Evolutionary conservation across 2,113 vertebrate genomes (phyloP).

Genomic region (Lepus europaeus): DNA sequence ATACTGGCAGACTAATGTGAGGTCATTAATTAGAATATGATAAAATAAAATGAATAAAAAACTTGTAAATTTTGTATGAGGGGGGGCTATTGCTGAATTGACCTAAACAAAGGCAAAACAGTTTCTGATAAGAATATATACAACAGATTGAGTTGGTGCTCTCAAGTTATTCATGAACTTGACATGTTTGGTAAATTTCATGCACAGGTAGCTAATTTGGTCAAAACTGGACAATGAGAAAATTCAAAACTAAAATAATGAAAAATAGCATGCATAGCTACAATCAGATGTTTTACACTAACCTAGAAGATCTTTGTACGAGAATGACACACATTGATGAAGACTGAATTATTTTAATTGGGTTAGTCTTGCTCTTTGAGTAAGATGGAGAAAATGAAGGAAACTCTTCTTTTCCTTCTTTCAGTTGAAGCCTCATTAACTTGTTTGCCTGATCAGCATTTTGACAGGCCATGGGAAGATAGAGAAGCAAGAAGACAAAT

Average conservation of each 20-base stretch:
- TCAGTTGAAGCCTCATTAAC: neutral
- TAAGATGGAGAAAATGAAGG: neutral
- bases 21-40: neutral
- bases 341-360: neutral
- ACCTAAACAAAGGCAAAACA: neutral
- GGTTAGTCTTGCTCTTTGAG: neutral
- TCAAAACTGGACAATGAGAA: neutral
- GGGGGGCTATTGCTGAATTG: neutral
- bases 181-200: neutral
- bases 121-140: neutral
- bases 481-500: neutral
- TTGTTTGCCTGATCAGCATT: neutral
- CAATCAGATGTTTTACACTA: neutral
- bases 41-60: neutral
- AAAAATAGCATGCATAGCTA: neutral
- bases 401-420: neutral
- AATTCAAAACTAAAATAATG: conserved; percentile 20
- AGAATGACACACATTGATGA: neutral
- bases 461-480: neutral
- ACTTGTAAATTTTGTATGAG: neutral
- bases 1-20: conserved; percentile 26
- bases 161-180: neutral
- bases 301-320: neutral
- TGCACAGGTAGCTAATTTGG: neutral
- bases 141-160: neutral